Conservation (phyloP, 2,888 invertebrate species). For the Scrobipalpa costella region DNA sequence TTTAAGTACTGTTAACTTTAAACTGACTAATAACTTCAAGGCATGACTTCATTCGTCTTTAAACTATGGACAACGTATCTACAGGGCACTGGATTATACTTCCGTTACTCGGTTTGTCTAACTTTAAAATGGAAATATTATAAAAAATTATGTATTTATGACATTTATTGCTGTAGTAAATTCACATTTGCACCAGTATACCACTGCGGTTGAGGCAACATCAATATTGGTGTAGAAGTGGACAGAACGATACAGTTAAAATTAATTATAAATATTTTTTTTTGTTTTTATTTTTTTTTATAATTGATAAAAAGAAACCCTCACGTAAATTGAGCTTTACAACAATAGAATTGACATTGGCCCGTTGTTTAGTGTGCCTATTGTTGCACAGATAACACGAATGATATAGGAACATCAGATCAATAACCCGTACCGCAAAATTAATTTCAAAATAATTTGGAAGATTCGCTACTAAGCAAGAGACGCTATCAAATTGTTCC, state of each 20-base stretch:
- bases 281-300: constrained; percentile 50
- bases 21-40: constrained; percentile 77
- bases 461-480: constrained; percentile 68
- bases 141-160: constrained; percentile 68
- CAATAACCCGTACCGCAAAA: constrained; percentile 77
- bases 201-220: constrained; percentile 64
- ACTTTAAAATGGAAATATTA: constrained; percentile 69
- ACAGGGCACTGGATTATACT: constrained; percentile 79
- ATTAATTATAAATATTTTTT: constrained; percentile 53
- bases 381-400: constrained; percentile 64
- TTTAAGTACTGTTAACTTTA: constrained; percentile 77
- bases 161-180: constrained; percentile 74
- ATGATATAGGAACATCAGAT: constrained; percentile 79
- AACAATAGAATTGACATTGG: constrained; percentile 77
- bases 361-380: constrained; percentile 57
- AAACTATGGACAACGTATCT: constrained; percentile 78
- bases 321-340: constrained; percentile 76
- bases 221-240: constrained; percentile 63
- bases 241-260: constrained; percentile 71
- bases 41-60: constrained; percentile 77
- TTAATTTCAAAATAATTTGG: constrained; percentile 72
- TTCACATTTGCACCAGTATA: constrained; percentile 70
- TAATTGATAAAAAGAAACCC: constrained; percentile 69
- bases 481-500: constrained; percentile 69
- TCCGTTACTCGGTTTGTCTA: constrained; percentile 70